A percentile compares a stretch with the other conserved stretches of the same genome.
Evolutionary conservation across 2,113 vertebrate genomes (phyloP).

Genomic region (Nansenia antarctica): DNA sequence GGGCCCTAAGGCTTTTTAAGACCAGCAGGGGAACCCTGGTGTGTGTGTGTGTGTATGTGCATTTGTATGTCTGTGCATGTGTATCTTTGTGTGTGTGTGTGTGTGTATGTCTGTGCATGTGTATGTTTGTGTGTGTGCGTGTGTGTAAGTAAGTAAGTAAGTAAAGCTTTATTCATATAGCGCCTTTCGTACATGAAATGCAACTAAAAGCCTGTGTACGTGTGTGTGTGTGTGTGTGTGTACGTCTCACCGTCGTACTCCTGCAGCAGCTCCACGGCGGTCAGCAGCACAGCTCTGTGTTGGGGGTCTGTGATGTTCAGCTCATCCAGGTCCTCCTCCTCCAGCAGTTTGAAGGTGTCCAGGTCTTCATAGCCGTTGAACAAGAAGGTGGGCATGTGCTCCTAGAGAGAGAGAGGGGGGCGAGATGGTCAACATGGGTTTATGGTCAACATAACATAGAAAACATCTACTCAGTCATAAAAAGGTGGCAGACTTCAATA

Average conservation of each 20-base stretch:
- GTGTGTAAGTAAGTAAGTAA: too few species aligned
- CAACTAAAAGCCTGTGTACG: background rate
- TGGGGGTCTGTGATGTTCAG: constrained; percentile 90
- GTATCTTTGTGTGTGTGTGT: constrained; percentile 9
- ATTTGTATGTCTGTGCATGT: too few species aligned
- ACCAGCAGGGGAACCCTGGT: too few species aligned
- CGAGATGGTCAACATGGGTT: background rate
- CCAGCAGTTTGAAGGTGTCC: constrained; percentile 94
- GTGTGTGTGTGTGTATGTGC: too few species aligned
- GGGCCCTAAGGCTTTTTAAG: too few species aligned
- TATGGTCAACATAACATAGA: background rate
- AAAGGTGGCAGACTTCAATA: background rate
- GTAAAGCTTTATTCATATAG: too few species aligned
- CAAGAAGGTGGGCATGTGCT: constrained; percentile 95
- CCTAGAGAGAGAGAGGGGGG: constrained; percentile 66
- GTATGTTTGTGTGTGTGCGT: constrained; percentile 47
- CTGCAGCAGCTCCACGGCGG: constrained; percentile 93
- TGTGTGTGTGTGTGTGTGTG: constrained; percentile 6
- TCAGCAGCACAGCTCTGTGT: constrained; percentile 90
- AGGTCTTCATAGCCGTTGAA: constrained; percentile 97
- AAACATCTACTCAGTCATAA: too few species aligned
- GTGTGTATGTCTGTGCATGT: constrained; percentile 9
- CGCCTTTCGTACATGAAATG: too few species aligned
- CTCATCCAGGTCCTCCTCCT: constrained; percentile 96
- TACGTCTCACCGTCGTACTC: constrained; percentile 93